Base-by-base conservation (phyloP, 2,797 vertebrate genomes). In the Labeo calbasu region DNA sequence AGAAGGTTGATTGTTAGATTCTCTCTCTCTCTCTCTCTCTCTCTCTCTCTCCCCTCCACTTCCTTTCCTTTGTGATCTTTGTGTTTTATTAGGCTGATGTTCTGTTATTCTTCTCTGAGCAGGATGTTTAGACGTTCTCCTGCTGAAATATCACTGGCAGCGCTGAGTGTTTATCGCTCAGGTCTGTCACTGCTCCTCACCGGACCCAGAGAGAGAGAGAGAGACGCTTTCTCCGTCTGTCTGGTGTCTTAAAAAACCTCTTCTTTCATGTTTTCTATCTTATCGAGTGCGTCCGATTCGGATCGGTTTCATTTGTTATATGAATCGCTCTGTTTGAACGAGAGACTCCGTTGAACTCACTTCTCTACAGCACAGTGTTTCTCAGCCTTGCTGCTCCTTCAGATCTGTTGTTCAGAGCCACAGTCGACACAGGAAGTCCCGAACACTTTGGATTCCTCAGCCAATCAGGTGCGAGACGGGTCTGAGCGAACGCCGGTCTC, bases 31-130 rank as follows among this genome's bases (percentile, higher is more conserved):
- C 28, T 2, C 28, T 32, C 10, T 61, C n/a, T 8, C 25, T 69
- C 59, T 43, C 43, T 79, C 13, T 59, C 40, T 10, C 36, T 69
- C 59, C 63, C 69, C 89, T 86, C 71, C 86, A 88, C 89, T 93
- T 94, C 92, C 90, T 92, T 68, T 89, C 88, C 93, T 88, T 21
- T 92, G 93, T 91, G 91, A 91, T 89, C 84, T 91, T 92, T 89
- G 90, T 94, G 92, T 94, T 94, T 94, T 94, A 94, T 95, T 94
- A 92, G 92, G 88, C 88, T 86, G 72, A 90, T 91, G 92, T 92
- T 95, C 93, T 95, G 94, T 95, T 95, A 94, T 95, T 95, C 93
- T 94, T 94, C 93, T 93, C 91, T 0, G 85, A 93, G 93, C 95
- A 95, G 95, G 95, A 96, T 96, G 94, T 96, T 96, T 95, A 95